phyloP scores from a whole-genome alignment of 2,888 invertebrate genomes.

The Aleiodes testaceus region DNA sequence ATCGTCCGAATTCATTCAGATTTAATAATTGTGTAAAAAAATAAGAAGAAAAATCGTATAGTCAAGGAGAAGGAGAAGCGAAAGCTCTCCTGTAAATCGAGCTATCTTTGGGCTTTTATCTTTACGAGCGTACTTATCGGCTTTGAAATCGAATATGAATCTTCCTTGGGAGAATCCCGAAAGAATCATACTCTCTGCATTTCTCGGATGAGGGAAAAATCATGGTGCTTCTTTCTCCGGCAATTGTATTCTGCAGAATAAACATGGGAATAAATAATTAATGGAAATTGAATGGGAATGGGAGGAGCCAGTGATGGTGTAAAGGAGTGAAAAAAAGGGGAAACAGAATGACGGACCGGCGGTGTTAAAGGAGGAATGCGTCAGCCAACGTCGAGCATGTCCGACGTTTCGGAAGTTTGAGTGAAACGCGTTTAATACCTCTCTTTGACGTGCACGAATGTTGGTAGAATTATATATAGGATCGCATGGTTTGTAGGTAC shows the following conservation, averaged over 20 bases:
- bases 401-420: constrained; percentile 51
- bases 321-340: constrained; percentile 29
- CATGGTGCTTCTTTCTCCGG: not conserved
- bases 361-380: constrained; percentile 49
- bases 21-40: constrained; percentile 10
- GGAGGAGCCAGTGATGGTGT: constrained; percentile 26
- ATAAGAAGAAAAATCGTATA: constrained; percentile 26
- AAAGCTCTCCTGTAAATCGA: constrained; percentile 46
- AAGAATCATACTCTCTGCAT: constrained; percentile 43
- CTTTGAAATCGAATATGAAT: constrained; percentile 61
- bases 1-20: no score
- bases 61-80: constrained; percentile 35
- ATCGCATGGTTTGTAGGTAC: constrained; percentile 42
- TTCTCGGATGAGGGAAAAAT: constrained; percentile 11
- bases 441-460: constrained; percentile 52
- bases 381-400: constrained; percentile 45
- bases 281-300: constrained; percentile 33
- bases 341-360: constrained; percentile 32
- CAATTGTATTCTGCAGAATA: not conserved
- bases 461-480: constrained; percentile 38
- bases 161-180: constrained; percentile 58
- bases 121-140: constrained; percentile 61
- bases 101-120: constrained; percentile 55
- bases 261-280: constrained; percentile 31
- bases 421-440: constrained; percentile 50